These are phyloP conservation scores for Psylliodes chrysocephalus DNA, from an alignment of 2,888 invertebrate species.

Conservation along the genomic window DNA sequence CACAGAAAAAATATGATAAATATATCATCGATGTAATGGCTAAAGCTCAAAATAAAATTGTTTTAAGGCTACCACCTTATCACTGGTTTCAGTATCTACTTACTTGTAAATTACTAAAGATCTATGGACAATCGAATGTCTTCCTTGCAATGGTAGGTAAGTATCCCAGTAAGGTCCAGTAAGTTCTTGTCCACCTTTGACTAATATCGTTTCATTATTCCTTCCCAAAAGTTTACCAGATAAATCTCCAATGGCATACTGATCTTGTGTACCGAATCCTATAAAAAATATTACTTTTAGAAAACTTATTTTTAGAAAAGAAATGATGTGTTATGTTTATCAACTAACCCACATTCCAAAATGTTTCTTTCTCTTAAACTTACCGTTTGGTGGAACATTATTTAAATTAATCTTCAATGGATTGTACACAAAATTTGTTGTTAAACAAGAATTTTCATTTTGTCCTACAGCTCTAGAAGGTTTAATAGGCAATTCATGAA, in stretches of 20 bases:
- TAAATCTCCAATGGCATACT: constrained; percentile 89
- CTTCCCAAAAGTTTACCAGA: constrained; percentile 85
- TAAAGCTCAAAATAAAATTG: no score
- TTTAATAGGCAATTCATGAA: constrained; percentile 77
- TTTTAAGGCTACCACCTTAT: no score
- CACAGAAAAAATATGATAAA: no score
- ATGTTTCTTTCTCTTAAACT: no score
- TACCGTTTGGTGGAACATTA: constrained; percentile 74
- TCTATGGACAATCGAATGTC: constrained; percentile 81
- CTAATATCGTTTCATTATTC: constrained; percentile 75
- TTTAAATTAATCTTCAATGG: constrained; percentile 72
- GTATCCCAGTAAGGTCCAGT: constrained; percentile 84
- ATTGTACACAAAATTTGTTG: constrained; percentile 81
- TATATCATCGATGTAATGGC: no score
- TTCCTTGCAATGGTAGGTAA: constrained; percentile 85
- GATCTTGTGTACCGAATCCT: constrained; percentile 87
- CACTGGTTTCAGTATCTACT: no score
- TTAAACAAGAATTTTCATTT: constrained; percentile 70
- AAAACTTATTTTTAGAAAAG: no score
- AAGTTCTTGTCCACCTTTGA: constrained; percentile 79
- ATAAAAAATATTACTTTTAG: constrained; percentile 36
- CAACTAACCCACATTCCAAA: no score
- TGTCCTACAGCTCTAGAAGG: constrained; percentile 66
- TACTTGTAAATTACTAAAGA: constrained; percentile 82
- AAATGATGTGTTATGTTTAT: no score